Conservation (phyloP, 1,140 invertebrate species). For the Drosophila subobscura region DNA sequence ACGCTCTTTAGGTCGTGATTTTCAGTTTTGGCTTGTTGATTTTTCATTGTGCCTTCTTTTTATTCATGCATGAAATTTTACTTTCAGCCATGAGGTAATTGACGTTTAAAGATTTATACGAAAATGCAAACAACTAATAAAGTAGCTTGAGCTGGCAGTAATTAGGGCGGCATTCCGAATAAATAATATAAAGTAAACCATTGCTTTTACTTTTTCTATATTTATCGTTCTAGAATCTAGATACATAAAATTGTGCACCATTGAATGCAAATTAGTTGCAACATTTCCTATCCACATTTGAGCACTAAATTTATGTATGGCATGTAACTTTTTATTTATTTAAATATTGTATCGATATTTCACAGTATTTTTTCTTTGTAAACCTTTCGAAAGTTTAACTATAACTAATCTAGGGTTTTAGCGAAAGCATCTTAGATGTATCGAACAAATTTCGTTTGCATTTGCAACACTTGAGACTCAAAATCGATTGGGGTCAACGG, state of each 20-base stretch:
- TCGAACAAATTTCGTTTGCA: conserved; percentile 23
- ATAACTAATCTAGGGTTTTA: too few relatives aligned
- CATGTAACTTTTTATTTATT: too few relatives aligned
- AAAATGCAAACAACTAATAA: neutral
- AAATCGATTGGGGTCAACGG: conserved; percentile 58
- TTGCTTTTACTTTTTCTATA: neutral
- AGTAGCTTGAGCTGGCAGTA: neutral
- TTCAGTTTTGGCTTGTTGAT: conserved; percentile 15
- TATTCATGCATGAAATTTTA: conserved; percentile 16
- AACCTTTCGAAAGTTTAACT: too few relatives aligned
- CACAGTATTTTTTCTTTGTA: too few relatives aligned
- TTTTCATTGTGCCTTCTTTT: conserved; percentile 14
- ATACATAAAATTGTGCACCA: too few relatives aligned
- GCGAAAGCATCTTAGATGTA: neutral
- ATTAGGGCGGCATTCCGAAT: conserved; percentile 5
- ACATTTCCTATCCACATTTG: too few relatives aligned
- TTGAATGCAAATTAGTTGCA: too few relatives aligned
- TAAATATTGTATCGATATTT: too few relatives aligned
- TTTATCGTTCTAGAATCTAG: neutral
- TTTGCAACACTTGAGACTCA: conserved; percentile 39
- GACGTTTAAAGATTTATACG: conserved; percentile 5
- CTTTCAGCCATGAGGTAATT: conserved; percentile 18
- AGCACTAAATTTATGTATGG: too few relatives aligned
- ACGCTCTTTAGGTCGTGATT: conserved; percentile 21
- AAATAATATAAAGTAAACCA: neutral